A percentile compares a stretch with the other conserved stretches of the same genome.
phyloP scores from a whole-genome alignment of 2,797 vertebrate genomes.

The Otolemur crassicaudatus region DNA sequence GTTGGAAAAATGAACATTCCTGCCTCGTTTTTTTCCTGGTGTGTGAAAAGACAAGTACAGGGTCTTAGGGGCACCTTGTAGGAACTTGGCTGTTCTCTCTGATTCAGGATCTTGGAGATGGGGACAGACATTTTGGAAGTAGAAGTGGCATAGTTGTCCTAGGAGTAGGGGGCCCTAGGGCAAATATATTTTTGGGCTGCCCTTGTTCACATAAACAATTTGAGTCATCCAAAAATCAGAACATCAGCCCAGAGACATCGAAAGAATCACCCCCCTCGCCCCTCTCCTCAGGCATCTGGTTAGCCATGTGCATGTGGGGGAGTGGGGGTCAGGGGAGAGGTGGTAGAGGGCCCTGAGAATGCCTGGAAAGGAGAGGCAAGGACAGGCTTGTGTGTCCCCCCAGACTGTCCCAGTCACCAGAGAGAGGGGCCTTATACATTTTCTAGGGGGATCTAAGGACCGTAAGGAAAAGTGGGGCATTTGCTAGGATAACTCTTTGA shows the following conservation, averaged over 20 bases:
- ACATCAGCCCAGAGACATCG: neutral
- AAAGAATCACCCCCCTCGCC: accelerated
- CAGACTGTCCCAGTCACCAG: neutral
- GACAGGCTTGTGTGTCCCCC: neutral
- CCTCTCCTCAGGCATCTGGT: neutral
- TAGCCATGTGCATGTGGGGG: neutral
- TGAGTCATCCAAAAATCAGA: neutral
- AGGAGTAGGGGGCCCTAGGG: neutral
- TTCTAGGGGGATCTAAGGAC: neutral
- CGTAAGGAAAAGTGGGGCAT: neutral
- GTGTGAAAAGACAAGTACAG: neutral
- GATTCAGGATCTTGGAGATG: neutral
- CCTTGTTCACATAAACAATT: neutral
- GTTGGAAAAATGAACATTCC: neutral
- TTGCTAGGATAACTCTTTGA: neutral
- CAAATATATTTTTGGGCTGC: neutral
- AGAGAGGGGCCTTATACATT: neutral
- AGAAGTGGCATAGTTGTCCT: neutral
- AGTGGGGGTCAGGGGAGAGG: neutral
- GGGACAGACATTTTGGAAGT: slow-evolving; percentile 1
- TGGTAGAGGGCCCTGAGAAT: neutral
- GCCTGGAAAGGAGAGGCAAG: neutral
- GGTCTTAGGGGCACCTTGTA: neutral
- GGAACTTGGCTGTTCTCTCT: neutral
- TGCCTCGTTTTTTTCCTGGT: neutral